Evolutionary conservation across 2,113 vertebrate genomes (phyloP).

Genomic region (Nycticebus coucang): DNA sequence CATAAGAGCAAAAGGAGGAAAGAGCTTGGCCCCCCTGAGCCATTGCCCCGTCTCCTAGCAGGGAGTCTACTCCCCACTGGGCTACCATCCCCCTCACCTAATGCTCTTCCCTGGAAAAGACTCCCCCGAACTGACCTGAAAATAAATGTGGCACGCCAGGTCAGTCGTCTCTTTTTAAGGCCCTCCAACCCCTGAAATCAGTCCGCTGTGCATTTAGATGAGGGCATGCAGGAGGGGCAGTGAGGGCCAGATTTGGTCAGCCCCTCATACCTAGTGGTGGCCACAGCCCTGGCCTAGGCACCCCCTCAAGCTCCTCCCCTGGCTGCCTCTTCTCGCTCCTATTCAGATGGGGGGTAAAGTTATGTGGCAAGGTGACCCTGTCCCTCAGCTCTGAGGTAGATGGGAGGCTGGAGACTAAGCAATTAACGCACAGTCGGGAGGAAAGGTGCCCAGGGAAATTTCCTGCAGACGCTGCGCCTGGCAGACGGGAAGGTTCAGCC

Average conservation of each 20-base stretch:
- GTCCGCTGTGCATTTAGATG: background rate
- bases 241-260: background rate
- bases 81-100: no score
- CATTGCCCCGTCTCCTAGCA: background rate
- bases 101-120: background rate
- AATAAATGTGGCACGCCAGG: background rate
- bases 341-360: background rate
- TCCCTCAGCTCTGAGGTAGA: background rate
- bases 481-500: slow-evolving; percentile 56
- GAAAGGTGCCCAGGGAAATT: slow-evolving; percentile 67
- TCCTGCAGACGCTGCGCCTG: background rate
- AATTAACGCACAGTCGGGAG: slow-evolving; percentile 69
- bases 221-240: background rate
- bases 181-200: background rate
- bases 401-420: slow-evolving; percentile 52
- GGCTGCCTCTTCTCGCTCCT: background rate
- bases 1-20: background rate
- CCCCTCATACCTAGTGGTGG: background rate
- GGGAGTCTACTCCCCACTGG: background rate
- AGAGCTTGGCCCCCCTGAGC: background rate
- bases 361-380: slow-evolving; percentile 69
- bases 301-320: background rate
- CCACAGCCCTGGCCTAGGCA: background rate
- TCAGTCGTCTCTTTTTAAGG: background rate
- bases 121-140: background rate